Evolutionary conservation across 2,888 invertebrate species (phyloP), one percentile per base, ranked within the genome.

Genomic region (Macrosiphum euphorbiae): DNA sequence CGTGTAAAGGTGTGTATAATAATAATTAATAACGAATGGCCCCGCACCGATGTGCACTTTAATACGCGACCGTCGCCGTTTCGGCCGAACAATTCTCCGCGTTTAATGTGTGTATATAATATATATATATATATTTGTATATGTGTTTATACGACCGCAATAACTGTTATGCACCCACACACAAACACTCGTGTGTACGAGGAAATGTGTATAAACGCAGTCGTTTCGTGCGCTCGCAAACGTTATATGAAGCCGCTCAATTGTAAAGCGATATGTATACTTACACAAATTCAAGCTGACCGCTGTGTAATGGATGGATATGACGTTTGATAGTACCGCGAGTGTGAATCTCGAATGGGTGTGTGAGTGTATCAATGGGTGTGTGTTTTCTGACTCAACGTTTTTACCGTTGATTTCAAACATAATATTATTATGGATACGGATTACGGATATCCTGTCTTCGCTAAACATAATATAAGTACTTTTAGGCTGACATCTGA

Each of bases 1-100:
- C 78, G 78, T 78, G 78, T 20, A 78, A 78, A 78, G 78, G 78
- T 78, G 78, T 78, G 44, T 85, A 44, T 85, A 41, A 85, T 44
- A 85, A 85, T 85, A 85, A 85, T 85, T 44, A 85, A 85, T 78
- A 78, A 78, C 78, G 78, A 78, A 67, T 67, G 67, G 67, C 35
- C n/a, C 67, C 50, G n/a, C 58, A 16, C 35, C 41, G 47, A 67
- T n/a, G 67, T 50, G 90, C 61, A 50, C 47, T 67, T 90, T 67
- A 90, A 47, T 41, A 67, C 61, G 44, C 41, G 28, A 44, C 44
- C 89, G 67, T 67, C 47, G 90, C 11, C 47, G 89, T 90, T 90
- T 47, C 88, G 52, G 52, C 61, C 90, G 67, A 67, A 47, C 90
- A 50, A 67, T 90, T 90, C 41, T 8, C 90, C 78, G 52, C 50